phyloP scores from a whole-genome alignment of 1,140 invertebrate genomes.

The Eubasilissa regina region DNA sequence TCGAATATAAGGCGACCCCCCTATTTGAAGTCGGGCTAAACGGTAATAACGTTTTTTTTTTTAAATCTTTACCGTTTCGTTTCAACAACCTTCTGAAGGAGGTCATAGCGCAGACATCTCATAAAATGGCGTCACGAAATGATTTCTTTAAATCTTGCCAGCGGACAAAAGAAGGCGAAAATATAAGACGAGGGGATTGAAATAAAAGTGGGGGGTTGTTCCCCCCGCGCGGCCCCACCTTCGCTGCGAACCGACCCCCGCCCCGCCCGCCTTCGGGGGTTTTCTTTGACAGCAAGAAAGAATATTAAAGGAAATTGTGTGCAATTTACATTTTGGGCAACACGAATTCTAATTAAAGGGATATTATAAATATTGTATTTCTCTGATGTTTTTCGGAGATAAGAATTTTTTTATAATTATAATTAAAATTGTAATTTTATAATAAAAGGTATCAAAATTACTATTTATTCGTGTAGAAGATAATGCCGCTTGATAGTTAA shows the following conservation, averaged over 20 bases:
- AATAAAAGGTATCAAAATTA: too few species aligned
- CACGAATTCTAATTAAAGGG: slow-evolving; percentile 33
- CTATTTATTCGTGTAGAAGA: too few species aligned
- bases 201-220: slow-evolving; percentile 16
- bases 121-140: slow-evolving; percentile 11
- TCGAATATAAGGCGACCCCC: too few species aligned
- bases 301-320: slow-evolving; percentile 42
- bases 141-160: slow-evolving; percentile 40
- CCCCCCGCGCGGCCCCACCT: background rate
- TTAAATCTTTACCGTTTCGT: too few species aligned
- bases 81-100: too few species aligned
- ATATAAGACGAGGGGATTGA: slow-evolving; percentile 33
- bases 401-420: slow-evolving; percentile 1
- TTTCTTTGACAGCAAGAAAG: slow-evolving; percentile 42
- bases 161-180: slow-evolving; percentile 43
- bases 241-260: background rate
- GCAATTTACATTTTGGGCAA: slow-evolving; percentile 39
- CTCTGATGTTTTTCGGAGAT: too few species aligned
- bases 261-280: background rate
- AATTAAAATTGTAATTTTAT: slow-evolving; percentile 1
- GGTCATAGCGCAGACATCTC: too few species aligned
- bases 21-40: too few species aligned
- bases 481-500: too few species aligned
- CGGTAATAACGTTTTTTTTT: too few species aligned
- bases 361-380: background rate